Conservation (phyloP, 2,888 invertebrate species). For the Rhyacophila evoluta region DNA sequence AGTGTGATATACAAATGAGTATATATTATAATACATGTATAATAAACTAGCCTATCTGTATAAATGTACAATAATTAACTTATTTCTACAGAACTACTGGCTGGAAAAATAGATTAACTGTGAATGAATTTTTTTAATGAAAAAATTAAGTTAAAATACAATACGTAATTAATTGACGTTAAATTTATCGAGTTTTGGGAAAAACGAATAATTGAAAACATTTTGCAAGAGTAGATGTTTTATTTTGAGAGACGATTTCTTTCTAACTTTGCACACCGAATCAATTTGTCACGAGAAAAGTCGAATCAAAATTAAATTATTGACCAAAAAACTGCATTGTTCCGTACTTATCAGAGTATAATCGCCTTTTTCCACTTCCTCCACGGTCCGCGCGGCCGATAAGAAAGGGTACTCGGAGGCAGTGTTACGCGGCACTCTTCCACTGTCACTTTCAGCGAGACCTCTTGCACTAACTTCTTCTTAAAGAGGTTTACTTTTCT, state of each 20-base stretch:
- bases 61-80: too few relatives aligned
- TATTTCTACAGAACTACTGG: too few relatives aligned
- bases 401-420: conserved; percentile 8
- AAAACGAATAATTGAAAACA: background rate
- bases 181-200: background rate
- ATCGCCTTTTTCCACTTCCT: background rate
- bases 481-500: conserved; percentile 36
- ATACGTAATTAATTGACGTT: too few relatives aligned
- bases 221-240: background rate
- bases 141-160: too few relatives aligned
- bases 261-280: background rate
- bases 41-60: too few relatives aligned
- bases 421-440: conserved; percentile 13
- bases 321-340: background rate
- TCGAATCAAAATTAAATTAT: background rate
- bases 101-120: too few relatives aligned
- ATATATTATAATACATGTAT: too few relatives aligned
- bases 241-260: background rate
- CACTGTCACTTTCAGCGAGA: conserved; percentile 42
- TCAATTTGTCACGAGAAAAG: background rate
- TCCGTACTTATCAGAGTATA: background rate
- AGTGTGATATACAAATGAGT: too few relatives aligned
- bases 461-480: conserved; percentile 42
- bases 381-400: background rate
- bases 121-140: too few relatives aligned